Base-by-base conservation (phyloP, 2,888 invertebrate genomes). In the Napeogenes inachia region DNA sequence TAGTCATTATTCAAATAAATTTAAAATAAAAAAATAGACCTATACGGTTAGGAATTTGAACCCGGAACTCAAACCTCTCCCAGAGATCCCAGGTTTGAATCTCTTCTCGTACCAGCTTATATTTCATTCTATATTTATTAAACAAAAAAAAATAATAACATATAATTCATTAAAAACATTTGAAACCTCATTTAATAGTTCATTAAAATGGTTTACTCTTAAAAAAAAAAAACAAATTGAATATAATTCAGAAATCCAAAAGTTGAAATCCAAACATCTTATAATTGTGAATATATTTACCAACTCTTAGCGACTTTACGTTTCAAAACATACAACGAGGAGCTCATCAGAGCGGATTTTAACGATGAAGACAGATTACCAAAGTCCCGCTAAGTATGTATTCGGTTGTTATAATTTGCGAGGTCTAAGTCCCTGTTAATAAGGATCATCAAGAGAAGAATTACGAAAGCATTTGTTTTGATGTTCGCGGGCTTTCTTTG, bases 371-470 rank as follows among this genome's bases (percentile, higher is more conserved):
- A 80, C 84, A 83, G 87, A 86, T 87, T 87, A 87, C 78, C 76
- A 82, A 87, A 86, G 70, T 70, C 82, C 84, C 80, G 63, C 73
- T 82, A 83, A 84, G 84, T 85, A 84, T 79, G 73, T 74, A 74
- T 75, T 76, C 75, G 80, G 77, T 87, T 81, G 79, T 87, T 85
- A 88, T 86, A 89, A 88, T 89, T 85, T 87, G 82, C 82, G 82
- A 86, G 89, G 89, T 77, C 72, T 88, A 88, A 89, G 87, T 81
- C 89, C 78, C 73, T 79, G 80, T 85, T 89, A 89, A 89, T 89
- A 89, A 84, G 89, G 89, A 90, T 89, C 84, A 89, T 88, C 89
- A 84, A 78, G 80, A 78, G 85, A 81, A 84, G 87, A 84, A 86
- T 87, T 85, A 85, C 81, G 79, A 76, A 76, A 80, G 81, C 82